phyloP scores from a whole-genome alignment of 2,797 vertebrate species.

The Sebastes matsubarae region DNA sequence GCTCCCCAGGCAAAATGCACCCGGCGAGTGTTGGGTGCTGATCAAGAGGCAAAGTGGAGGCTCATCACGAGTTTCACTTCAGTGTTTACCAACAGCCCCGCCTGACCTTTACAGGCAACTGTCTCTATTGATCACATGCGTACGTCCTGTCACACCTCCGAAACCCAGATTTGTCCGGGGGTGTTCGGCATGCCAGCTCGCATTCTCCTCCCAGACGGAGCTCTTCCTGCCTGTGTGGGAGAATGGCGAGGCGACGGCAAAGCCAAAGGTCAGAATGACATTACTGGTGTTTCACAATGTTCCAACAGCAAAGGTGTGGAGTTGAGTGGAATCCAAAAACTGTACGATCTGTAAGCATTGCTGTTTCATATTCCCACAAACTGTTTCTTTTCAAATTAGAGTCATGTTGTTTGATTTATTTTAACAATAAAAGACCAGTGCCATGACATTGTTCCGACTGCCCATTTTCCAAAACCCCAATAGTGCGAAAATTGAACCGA shows the following conservation, averaged over 20 bases:
- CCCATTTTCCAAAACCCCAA: neutral
- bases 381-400: neutral
- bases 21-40: conserved; percentile 9
- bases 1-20: conserved; percentile 24
- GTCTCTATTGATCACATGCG: conserved; percentile 67
- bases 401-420: neutral
- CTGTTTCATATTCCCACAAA: neutral
- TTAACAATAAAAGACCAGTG: neutral
- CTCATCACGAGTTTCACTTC: conserved; percentile 52
- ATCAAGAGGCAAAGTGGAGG: conserved; percentile 49
- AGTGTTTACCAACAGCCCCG: conserved; percentile 55
- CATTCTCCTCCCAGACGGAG: conserved; percentile 31
- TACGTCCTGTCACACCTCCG: conserved; percentile 12
- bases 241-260: conserved; percentile 10
- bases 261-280: conserved; percentile 64
- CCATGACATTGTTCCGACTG: accelerated
- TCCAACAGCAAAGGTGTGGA: conserved; percentile 1
- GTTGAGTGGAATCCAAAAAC: conserved; percentile 5
- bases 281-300: conserved; percentile 34
- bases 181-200: conserved; percentile 51
- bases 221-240: conserved; percentile 21
- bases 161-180: conserved; percentile 34
- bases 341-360: neutral
- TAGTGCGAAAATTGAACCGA: neutral
- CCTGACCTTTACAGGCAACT: conserved; percentile 67